A percentile compares a stretch with the other conserved stretches of the same genome.
Evolutionary conservation across 2,113 vertebrate species (phyloP).

Genomic region (Rhipidura dahli): DNA sequence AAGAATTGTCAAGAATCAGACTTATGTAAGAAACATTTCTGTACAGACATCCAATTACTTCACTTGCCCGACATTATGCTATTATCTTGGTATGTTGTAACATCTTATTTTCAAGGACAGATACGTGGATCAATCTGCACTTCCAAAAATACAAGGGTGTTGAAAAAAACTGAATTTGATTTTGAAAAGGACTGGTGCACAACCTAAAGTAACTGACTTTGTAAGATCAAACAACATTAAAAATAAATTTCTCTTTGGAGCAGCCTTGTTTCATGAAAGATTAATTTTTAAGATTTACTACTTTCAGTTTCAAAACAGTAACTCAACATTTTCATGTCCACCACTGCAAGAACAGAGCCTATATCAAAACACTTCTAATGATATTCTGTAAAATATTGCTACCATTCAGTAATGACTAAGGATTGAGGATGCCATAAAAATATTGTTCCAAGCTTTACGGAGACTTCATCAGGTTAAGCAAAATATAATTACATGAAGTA

Average conservation of each 20-base stretch:
- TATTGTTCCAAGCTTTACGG: not conserved
- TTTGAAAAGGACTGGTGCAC: not conserved
- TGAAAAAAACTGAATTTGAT: not conserved
- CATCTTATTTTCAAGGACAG: not conserved
- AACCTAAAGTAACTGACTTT: not conserved
- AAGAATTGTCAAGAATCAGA: conserved; percentile 1
- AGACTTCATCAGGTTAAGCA: not conserved
- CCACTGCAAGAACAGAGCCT: not conserved
- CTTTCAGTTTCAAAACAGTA: not conserved
- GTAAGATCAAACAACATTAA: not conserved
- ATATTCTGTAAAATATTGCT: not conserved
- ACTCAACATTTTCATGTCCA: not conserved
- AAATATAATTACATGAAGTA: not conserved
- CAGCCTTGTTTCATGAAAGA: not conserved
- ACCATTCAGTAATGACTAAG: not conserved
- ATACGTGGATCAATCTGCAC: not conserved
- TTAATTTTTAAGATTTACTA: not conserved
- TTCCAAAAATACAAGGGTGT: not conserved
- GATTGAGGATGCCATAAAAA: not conserved
- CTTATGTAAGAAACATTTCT: not conserved
- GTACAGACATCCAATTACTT: not conserved
- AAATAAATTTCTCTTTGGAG: not conserved
- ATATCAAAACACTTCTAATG: not conserved
- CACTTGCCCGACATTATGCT: not conserved
- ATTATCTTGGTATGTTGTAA: not conserved